Conservation (phyloP, 2,797 vertebrate species). For the Myripristis jacobus region DNA sequence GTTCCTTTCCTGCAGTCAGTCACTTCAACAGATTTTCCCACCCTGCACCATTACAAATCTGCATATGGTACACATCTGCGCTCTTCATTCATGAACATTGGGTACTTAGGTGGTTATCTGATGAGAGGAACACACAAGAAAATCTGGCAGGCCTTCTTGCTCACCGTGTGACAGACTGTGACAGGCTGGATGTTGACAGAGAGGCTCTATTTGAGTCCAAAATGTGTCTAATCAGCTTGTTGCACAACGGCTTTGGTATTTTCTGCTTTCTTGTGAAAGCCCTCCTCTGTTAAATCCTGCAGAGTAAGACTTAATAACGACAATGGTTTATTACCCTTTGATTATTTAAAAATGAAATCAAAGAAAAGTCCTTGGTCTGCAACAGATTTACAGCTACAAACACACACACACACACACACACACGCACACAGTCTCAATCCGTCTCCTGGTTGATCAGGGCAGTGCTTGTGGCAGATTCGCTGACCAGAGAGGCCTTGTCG, state of each 20-base stretch:
- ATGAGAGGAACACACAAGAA: constrained; percentile 78
- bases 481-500: constrained; percentile 70
- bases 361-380: constrained; percentile 20
- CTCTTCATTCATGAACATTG: constrained; percentile 61
- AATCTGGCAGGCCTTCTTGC: constrained; percentile 58
- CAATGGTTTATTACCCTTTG: constrained; percentile 38
- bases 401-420: constrained; percentile 27
- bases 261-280: constrained; percentile 48
- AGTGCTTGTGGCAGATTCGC: constrained; percentile 73
- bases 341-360: constrained; percentile 55
- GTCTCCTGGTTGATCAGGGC: constrained; percentile 74
- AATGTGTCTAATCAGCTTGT: constrained; percentile 43
- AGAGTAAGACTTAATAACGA: too few species aligned
- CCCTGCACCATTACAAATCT: constrained; percentile 64
- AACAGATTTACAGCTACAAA: constrained; percentile 49
- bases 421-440: constrained; percentile 52
- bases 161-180: constrained; percentile 60
- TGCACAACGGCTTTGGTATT: constrained; percentile 57
- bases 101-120: constrained; percentile 73
- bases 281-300: constrained; percentile 14
- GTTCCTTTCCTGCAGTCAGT: constrained; percentile 52
- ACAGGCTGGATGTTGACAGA: constrained; percentile 53
- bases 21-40: constrained; percentile 70
- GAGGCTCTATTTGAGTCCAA: constrained; percentile 47
- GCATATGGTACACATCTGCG: constrained; percentile 78